A percentile compares a stretch with the other conserved stretches of the same genome.
Evolutionary conservation across 2,797 vertebrate genomes (phyloP).

Genomic region (Delichon dasypus): DNA sequence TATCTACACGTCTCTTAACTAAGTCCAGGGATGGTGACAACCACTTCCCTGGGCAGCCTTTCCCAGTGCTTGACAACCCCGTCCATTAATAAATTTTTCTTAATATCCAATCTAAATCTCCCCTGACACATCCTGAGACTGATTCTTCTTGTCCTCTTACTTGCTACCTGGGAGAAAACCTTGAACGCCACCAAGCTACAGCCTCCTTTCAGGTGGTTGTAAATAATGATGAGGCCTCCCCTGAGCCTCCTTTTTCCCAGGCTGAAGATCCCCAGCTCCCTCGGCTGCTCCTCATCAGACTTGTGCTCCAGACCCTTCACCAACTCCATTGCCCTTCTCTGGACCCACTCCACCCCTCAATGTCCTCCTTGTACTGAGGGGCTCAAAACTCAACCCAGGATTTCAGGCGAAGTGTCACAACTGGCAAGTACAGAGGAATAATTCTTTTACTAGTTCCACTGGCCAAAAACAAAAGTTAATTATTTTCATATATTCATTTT

Average conservation of each 20-base stretch:
- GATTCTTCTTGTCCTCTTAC: neutral
- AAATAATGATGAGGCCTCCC: neutral
- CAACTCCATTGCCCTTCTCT: neutral
- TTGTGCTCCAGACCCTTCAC: neutral
- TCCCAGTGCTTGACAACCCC: neutral
- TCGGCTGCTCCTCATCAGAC: neutral
- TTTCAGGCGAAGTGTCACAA: neutral
- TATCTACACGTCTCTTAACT: neutral
- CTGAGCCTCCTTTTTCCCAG: neutral
- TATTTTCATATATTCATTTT: neutral
- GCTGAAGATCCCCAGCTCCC: neutral
- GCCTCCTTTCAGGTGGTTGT: neutral
- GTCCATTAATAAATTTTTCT: neutral
- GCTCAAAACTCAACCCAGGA: neutral
- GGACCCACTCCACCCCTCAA: neutral
- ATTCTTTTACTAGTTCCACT: neutral
- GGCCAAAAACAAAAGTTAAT: neutral
- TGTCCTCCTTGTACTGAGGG: neutral
- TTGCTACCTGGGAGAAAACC: neutral
- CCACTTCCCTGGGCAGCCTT: neutral
- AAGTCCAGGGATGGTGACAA: neutral
- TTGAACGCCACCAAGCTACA: neutral
- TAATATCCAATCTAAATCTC: neutral
- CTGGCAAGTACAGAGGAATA: neutral
- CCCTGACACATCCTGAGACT: neutral